phyloP scores from a whole-genome alignment of 2,888 invertebrate species.

The Nemotelus nigrinus region DNA sequence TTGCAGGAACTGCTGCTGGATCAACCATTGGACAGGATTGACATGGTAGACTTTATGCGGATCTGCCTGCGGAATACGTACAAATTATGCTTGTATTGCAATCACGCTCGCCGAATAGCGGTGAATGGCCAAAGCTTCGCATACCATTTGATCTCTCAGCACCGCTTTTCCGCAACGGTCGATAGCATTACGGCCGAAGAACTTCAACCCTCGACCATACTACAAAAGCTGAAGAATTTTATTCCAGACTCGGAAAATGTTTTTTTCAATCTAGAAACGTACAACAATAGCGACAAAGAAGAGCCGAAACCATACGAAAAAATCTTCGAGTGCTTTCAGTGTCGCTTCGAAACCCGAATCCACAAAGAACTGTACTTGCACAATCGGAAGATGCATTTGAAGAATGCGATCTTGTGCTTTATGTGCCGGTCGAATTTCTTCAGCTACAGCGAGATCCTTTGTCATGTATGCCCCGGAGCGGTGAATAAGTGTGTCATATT shows the following conservation, averaged over 20 bases:
- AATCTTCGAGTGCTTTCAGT: constrained; percentile 87
- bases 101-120: constrained; percentile 85
- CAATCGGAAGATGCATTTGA: constrained; percentile 87
- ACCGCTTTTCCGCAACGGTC: constrained; percentile 81
- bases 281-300: constrained; percentile 71
- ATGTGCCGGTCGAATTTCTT: constrained; percentile 90
- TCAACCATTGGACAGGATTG: constrained; percentile 79
- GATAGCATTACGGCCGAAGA: constrained; percentile 82
- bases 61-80: constrained; percentile 78
- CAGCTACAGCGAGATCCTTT: constrained; percentile 86
- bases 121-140: constrained; percentile 85
- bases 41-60: constrained; percentile 76
- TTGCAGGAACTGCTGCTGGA: constrained; percentile 78
- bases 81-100: constrained; percentile 82
- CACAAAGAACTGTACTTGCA: constrained; percentile 89
- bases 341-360: constrained; percentile 78
- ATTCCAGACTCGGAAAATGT: constrained; percentile 69
- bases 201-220: constrained; percentile 76
- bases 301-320: constrained; percentile 71
- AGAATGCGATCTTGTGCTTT: constrained; percentile 81
- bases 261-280: constrained; percentile 78
- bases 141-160: constrained; percentile 81
- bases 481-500: constrained; percentile 64
- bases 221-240: constrained; percentile 70
- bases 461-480: constrained; percentile 85